Base-by-base conservation (phyloP, 2,113 vertebrate genomes). In the Eulemur rufifrons region DNA sequence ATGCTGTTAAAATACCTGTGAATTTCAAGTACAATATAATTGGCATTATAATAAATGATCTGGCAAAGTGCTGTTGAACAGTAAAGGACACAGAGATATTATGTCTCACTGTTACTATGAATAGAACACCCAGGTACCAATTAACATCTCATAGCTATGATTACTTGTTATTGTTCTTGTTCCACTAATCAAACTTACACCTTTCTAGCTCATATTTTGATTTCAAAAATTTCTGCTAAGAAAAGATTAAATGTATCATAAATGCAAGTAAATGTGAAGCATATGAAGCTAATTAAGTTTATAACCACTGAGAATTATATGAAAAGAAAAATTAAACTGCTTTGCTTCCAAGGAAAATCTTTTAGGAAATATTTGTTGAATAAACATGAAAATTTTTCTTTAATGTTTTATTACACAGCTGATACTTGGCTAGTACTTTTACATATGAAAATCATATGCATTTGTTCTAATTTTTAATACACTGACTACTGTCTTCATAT, bases 291-390 rank as follows among this genome's bases (percentile, higher is more conserved):
- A 99, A 98, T 98, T 98, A 98, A 98, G 96, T 98, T 98, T 98
- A 98, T 97, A 98, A 98, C 97, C 98, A 98, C 96, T 95, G 95
- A 98, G 96, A 98, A 98, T 97, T 98, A 97, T 98, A 97, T 98
- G 94, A 97, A 98, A 98, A 98, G 96, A 97, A 98, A 99, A 98
- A 98, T 98, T 98, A 98, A 98, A 98, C 98, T 98, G 97, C 97
- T 98, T 98, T 95, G 97, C 98, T 98, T 97, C 96, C 96, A 92
- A 98, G 97, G 95, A 98, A 98, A 98, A 98, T 95, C 95, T 98
- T 98, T 98, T 91, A 98, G 97, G 94, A 98, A 98, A 94, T 96
- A 98, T 98, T 98, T 98, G 97, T 98, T 98, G 96, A 98, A 97
- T 98, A 98, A 98, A 97, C 96, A 98, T 96, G 92, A 98, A 98